phyloP scores from a whole-genome alignment of 2,888 invertebrate species.

The Alentia gelatinosa region DNA sequence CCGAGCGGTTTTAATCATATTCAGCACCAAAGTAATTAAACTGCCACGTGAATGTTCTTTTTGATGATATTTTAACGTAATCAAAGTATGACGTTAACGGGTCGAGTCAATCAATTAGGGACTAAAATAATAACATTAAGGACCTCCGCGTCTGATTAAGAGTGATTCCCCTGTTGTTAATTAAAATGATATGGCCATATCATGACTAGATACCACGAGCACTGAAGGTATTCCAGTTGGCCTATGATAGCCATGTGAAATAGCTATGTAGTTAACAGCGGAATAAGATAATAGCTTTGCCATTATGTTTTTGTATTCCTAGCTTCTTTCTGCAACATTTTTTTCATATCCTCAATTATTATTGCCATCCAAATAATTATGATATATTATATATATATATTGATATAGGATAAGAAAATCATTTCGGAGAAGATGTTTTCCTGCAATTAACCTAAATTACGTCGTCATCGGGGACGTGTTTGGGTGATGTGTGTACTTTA shows the following conservation, averaged over 20 bases:
- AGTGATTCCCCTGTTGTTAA: neutral
- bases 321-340: too few relatives aligned
- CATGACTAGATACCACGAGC: neutral
- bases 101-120: neutral
- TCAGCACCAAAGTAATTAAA: neutral
- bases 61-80: neutral
- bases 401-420: too few relatives aligned
- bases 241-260: too few relatives aligned
- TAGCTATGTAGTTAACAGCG: too few relatives aligned
- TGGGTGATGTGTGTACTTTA: too few relatives aligned
- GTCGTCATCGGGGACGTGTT: too few relatives aligned
- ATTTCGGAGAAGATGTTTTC: neutral
- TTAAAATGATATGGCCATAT: neutral
- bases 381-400: too few relatives aligned
- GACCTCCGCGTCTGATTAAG: neutral
- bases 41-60: neutral
- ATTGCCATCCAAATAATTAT: too few relatives aligned
- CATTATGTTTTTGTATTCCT: too few relatives aligned
- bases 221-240: neutral
- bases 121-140: neutral
- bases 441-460: neutral
- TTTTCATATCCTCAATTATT: too few relatives aligned
- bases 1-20: neutral
- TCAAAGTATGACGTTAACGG: neutral
- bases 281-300: too few relatives aligned